A percentile compares a stretch with the other conserved stretches of the same genome.
phyloP scores from a whole-genome alignment of 2,888 invertebrate species.

The Eristalis intricaria region DNA sequence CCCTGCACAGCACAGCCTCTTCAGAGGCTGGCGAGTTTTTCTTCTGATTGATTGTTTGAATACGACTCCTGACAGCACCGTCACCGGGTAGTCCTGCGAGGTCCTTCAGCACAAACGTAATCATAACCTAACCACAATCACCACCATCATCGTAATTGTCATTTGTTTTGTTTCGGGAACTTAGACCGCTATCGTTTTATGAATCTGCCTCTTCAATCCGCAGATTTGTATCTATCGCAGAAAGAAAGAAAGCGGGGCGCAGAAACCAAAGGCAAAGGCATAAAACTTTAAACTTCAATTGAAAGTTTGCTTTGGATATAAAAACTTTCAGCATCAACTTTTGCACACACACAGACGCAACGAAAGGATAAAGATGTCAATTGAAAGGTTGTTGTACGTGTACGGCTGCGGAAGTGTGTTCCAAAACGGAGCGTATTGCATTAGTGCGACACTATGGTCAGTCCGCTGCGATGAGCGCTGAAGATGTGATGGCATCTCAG shows the following conservation, averaged over 20 bases:
- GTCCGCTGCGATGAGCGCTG: neutral
- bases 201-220: constrained; percentile 20
- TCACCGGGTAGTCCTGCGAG: neutral
- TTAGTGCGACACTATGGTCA: neutral
- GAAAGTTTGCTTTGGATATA: constrained; percentile 11
- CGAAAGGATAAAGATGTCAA: constrained; percentile 19
- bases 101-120: neutral
- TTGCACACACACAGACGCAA: neutral
- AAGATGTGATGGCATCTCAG: neutral
- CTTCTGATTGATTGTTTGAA: constrained; percentile 59
- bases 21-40: constrained; percentile 17
- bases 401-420: constrained; percentile 18
- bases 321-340: constrained; percentile 38
- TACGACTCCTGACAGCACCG: constrained; percentile 51
- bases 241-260: neutral
- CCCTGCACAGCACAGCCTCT: neutral
- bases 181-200: constrained; percentile 50
- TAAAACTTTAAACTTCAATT: constrained; percentile 49
- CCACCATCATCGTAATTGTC: constrained; percentile 50
- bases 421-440: neutral
- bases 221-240: constrained; percentile 1
- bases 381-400: neutral
- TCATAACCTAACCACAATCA: neutral
- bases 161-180: constrained; percentile 7
- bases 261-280: neutral